Conservation (phyloP, 2,113 vertebrate genomes). For the Todiramphus chloris region DNA sequence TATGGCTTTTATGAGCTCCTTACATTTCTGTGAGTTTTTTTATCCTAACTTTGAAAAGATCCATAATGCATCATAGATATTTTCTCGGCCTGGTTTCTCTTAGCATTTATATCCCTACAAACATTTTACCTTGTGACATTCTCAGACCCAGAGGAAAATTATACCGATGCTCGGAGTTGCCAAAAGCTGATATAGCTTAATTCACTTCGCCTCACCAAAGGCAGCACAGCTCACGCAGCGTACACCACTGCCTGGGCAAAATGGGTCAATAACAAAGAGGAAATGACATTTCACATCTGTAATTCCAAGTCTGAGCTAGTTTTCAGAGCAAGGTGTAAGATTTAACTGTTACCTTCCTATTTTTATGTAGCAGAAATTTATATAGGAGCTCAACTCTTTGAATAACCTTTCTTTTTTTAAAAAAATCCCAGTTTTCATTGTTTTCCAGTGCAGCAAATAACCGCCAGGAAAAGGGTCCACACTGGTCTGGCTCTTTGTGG, state of each 20-base stretch:
- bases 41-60: not conserved
- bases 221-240: not conserved
- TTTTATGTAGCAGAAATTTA: not conserved
- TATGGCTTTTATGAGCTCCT: not conserved
- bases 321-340: not conserved
- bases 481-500: not conserved
- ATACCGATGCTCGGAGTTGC: not conserved
- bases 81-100: not conserved
- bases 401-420: not conserved
- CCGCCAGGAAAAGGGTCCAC: not conserved
- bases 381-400: fast-evolving
- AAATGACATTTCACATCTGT: not conserved
- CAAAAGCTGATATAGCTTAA: not conserved
- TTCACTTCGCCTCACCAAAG: not conserved
- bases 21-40: fast-evolving
- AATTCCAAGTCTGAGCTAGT: not conserved
- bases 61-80: not conserved
- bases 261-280: not conserved
- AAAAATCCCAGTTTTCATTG: not conserved
- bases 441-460: not conserved
- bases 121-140: not conserved
- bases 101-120: not conserved
- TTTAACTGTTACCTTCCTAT: not conserved
- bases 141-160: not conserved
- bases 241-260: not conserved